Evolutionary conservation across 1,140 invertebrate genomes (phyloP).

Genomic region (Drosophila neocordata): DNA sequence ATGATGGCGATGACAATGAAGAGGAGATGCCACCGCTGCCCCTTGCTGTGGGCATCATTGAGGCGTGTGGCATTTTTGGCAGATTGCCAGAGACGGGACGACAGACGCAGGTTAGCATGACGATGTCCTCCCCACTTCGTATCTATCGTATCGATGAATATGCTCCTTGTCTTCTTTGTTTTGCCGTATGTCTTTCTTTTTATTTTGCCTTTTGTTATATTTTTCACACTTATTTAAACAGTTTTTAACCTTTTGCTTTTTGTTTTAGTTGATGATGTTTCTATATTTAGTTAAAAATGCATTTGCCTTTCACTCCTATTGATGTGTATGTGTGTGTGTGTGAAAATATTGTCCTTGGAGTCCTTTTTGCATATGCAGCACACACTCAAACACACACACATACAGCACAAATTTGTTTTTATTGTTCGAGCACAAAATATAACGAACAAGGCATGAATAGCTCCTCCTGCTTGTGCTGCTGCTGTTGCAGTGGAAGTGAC

Average conservation of each 20-base stretch:
- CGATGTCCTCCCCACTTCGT: background rate
- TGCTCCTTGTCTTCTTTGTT: background rate
- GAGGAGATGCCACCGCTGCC: conserved; percentile 29
- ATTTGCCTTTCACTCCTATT: conserved; percentile 29
- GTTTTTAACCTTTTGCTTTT: background rate
- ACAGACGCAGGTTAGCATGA: conserved; percentile 82
- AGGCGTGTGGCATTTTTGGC: conserved; percentile 78
- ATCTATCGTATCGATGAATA: too few species aligned
- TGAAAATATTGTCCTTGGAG: conserved; percentile 16
- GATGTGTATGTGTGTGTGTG: conserved; percentile 11
- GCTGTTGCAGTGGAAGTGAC: conserved; percentile 5
- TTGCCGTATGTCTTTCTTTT: background rate
- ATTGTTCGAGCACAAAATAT: conserved; percentile 22
- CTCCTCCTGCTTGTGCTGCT: conserved; percentile 3
- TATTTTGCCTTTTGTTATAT: conserved; percentile 8
- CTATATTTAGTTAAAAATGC: conserved; percentile 49
- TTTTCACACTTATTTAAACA: background rate
- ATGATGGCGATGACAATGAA: conserved; percentile 14
- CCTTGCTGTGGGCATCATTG: conserved; percentile 63
- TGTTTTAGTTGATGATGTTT: conserved; percentile 2
- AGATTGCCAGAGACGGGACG: conserved; percentile 82
- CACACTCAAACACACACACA: background rate
- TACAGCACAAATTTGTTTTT: conserved; percentile 29
- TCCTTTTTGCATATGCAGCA: conserved; percentile 23
- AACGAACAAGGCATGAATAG: conserved; percentile 15